These are phyloP conservation scores for Torymus auratus DNA, from an alignment of 2,888 invertebrate genomes.

Conservation along the genomic window DNA sequence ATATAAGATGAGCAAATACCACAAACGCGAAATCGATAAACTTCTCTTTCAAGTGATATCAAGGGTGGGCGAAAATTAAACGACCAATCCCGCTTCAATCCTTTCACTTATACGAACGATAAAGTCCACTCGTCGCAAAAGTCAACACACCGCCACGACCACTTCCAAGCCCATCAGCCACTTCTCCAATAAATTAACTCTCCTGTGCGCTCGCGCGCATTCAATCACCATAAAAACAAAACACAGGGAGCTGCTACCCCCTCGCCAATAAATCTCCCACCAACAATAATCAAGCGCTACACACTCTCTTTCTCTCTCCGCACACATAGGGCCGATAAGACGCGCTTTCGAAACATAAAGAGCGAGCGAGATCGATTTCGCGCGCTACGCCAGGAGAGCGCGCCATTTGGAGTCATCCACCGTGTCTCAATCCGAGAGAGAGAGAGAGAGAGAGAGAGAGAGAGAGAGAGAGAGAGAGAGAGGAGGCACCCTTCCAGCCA, in stretches of 20 bases:
- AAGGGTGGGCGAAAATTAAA: no score
- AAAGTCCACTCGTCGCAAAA: no score
- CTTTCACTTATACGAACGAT: background rate
- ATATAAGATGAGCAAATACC: no score
- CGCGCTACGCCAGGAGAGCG: slow-evolving; percentile 55
- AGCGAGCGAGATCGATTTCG: slow-evolving; percentile 51
- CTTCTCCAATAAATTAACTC: slow-evolving; percentile 25
- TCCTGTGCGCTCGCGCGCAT: background rate
- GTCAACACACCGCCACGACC: background rate
- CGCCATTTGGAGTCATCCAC: slow-evolving; percentile 75
- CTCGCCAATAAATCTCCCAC: slow-evolving; percentile 33
- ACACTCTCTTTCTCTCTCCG: background rate
- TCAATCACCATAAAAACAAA: slow-evolving; percentile 5
- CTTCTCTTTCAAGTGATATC: no score
- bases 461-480: no score
- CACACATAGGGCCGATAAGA: slow-evolving; percentile 26
- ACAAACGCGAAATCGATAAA: no score
- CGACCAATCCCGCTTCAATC: background rate
- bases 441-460: no score
- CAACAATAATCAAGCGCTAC: slow-evolving; percentile 10
- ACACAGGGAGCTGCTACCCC: background rate
- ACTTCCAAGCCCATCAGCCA: background rate
- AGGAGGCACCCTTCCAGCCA: slow-evolving; percentile 72
- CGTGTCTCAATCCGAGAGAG: slow-evolving; percentile 75
- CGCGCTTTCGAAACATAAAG: slow-evolving; percentile 35